Base-by-base conservation (phyloP, 2,888 invertebrate species). In the Harmothoe impar region DNA sequence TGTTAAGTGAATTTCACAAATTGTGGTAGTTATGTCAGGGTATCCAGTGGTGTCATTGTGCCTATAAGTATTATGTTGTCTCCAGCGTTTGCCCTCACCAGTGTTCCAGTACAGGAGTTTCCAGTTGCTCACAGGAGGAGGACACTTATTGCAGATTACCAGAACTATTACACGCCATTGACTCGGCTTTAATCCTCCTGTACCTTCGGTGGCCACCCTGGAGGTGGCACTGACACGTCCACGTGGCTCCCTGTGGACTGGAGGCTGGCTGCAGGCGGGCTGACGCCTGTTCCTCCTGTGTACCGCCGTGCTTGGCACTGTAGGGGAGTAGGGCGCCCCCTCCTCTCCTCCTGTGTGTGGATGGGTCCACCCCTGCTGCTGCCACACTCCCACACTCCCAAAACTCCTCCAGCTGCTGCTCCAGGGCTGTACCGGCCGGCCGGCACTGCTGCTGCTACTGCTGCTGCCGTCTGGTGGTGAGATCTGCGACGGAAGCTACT, bases 381-480 rank as follows among this genome's bases (percentile, higher is more conserved):
- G 62, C 23, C n/a, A n/a, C 62, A n/a, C 62, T 20, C 62, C 62
- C 62, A 62, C 7, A 3, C 62, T 62, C 62, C 62, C 62, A n/a
- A 20, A 20, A 62, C 62, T n/a, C 62, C 62, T 3, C 1, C 62
- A 62, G 62, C 62, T 20, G 62, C 62, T 62, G 62, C 62, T 20
- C 62, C 20, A 62, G n/a, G 62, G 62, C 20, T 20, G 54, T 17
- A 17, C 54, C 54, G 54, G 23, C 62, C 62, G 7, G n/a, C 20
- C n/a, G 10, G 43, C 43, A 43, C 43, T 43, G 43, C 43, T 10
- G 43, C 3, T 43, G 10, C 43, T 43, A 43, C 43, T 7, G 62
- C 62, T 62, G 62, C 62, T 62, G 62, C 20, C 62, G n/a, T n/a
- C 62, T 62, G 62, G 62, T 62, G 62, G 62, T n/a, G 62, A 62